Base-by-base conservation (phyloP, 2,888 invertebrate genomes). In the Phengaris alcon region DNA sequence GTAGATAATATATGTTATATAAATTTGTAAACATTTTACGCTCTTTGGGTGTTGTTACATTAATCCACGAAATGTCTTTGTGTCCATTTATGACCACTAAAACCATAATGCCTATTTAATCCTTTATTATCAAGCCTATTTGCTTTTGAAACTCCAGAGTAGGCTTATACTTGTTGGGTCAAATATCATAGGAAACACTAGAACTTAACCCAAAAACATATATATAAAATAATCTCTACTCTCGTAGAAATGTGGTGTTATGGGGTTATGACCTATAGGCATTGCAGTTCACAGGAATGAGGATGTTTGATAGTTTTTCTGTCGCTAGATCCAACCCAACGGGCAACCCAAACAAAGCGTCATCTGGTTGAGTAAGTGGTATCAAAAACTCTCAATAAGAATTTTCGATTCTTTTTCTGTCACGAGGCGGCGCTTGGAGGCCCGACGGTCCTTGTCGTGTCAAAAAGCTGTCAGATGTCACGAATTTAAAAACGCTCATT, bases 81-180 rank as follows among this genome's bases (percentile, higher is more conserved):
- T 64, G 12, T 10, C 10, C 8, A 12, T 52, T 4, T 35, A 15
- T 64, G 13, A 44, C 64, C 59, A 64, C 59, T 10, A 64, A 64
- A 64, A 64, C 64, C 64, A 6, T 64, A 64, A 10, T 6, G 35
- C 64, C 12, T 64, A 35, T 35, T 35, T 12, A 64, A 64, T 35
- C 35, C 64, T 6, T 64, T 64, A 35, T 64, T 35, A 44, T 35
- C 12, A 35, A 35, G 35, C 22, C 13, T 44, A 35, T 64, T 64
- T 64, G 64, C 64, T 64, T 64, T 44, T 6, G 13, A 64, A 64
- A 64, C 64, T 64, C 12, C 35, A 15, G 44, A 64, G 35, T 64
- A 64, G 64, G 64, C 35, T 64, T 64, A 64, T 44, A 59, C 22
- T 57, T 22, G 22, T 64, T 22, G 59, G 59, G 59, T 35, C 35